phyloP scores from a whole-genome alignment of 1,140 invertebrate genomes.

The Drosophila tsacasi region DNA sequence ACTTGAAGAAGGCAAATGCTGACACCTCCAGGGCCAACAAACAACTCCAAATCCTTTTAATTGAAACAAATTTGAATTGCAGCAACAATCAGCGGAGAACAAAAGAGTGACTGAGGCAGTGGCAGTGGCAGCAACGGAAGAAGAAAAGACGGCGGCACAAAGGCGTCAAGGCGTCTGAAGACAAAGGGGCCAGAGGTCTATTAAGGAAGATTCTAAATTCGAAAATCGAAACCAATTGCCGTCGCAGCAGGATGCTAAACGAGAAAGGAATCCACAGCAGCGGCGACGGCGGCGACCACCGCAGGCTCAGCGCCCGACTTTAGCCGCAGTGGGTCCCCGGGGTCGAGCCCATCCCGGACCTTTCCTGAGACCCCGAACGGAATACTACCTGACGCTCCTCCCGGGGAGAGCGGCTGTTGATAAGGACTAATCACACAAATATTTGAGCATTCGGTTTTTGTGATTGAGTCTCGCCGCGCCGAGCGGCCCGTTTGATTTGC shows the following conservation, averaged over 20 bases:
- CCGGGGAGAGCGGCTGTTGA: conserved; percentile 54
- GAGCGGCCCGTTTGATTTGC: conserved; percentile 74
- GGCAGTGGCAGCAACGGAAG: conserved; percentile 24
- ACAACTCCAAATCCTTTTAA: conserved; percentile 73
- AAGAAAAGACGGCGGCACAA: conserved; percentile 44
- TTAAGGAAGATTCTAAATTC: conserved; percentile 69
- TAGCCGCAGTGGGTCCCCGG: conserved; percentile 73
- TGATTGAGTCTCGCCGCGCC: conserved; percentile 70
- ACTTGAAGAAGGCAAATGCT: conserved; percentile 49
- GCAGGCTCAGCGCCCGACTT: conserved; percentile 64
- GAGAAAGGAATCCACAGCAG: conserved; percentile 70
- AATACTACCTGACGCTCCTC: conserved; percentile 58
- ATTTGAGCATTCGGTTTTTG: conserved; percentile 77
- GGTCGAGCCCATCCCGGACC: conserved; percentile 14
- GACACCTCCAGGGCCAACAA: conserved; percentile 48
- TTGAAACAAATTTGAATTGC: conserved; percentile 78
- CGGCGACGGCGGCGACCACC: conserved; percentile 23
- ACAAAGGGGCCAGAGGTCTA: conserved; percentile 65
- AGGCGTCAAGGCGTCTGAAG: conserved; percentile 79
- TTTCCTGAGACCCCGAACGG: conserved; percentile 6
- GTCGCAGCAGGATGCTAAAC: conserved; percentile 79
- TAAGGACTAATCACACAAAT: conserved; percentile 85
- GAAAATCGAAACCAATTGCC: conserved; percentile 80
- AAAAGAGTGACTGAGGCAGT: conserved; percentile 27
- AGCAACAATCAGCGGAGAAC: conserved; percentile 41